Evolutionary conservation across 53 echinoderm and acorn worm genomes (phyloP), one percentile per base, ranked within the genome.

Genomic region (Holothuria leucospilota): DNA sequence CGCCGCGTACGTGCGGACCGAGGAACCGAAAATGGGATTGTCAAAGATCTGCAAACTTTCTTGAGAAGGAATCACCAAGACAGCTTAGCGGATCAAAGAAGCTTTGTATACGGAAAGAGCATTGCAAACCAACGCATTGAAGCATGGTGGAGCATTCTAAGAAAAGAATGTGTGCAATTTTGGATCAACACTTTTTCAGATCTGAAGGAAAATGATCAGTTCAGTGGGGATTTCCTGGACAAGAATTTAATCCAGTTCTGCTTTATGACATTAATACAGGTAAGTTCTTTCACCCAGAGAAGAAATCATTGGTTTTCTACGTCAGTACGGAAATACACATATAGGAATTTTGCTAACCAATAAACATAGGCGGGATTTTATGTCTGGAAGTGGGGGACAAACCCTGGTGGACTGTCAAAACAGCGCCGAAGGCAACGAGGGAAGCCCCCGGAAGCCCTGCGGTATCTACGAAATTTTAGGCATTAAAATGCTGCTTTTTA

Each of bases 81-180:
- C 68, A 51, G 25, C 59, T 60, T 53, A 40, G 71, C 63, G 46
- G 84, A 58, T n/a, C 39, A 73, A 14, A n/a, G 62, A 20, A 20
- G 40, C 30, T 82, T 82, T 38, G n/a, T 82, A 29, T 82, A 88
- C 51, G 88, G 88, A 5, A 66, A 69, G n/a, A 88, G 88, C 69
- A 88, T 82, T 13, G 69, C 82, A 69, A 88, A 88, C 59, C 82
- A 88, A 52, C 42, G 82, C 49, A 82, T 88, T 52, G 88, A 82
- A 69, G 82, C 88, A 16, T 88, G 82, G 82, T 88, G 88, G 88
- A 68, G 40, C 69, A 82, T 88, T 58, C 42, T 88, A 12, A 82
- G 82, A 51, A 88, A 68, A 82, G 51, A 88, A 59, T 52, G 82
- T 68, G 51, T 52, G 11, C 88, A 88, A 53, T 88, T 64, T 49